A percentile compares a stretch with the other conserved stretches of the same genome.
Conservation (phyloP, 2,888 invertebrate genomes). For the Pristionchus mayeri region DNA sequence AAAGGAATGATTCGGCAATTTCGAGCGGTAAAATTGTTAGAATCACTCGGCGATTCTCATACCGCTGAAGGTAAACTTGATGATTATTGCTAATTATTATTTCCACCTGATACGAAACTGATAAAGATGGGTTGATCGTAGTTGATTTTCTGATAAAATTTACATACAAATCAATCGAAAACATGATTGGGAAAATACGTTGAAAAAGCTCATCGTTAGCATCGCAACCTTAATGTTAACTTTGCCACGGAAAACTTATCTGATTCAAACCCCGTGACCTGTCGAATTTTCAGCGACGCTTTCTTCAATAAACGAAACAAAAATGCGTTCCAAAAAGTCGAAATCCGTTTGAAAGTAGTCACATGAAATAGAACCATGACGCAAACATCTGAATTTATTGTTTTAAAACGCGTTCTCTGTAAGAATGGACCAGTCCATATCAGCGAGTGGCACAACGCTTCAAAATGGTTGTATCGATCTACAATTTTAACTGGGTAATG, state of each 20-base stretch:
- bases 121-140: neutral
- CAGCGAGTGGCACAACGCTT: too few species aligned
- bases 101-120: neutral
- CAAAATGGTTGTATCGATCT: too few species aligned
- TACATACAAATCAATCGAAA: neutral
- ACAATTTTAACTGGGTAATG: too few species aligned
- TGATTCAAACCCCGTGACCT: neutral
- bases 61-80: too few species aligned
- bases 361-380: neutral
- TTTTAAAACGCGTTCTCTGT: too few species aligned
- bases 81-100: too few species aligned
- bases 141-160: neutral
- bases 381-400: neutral
- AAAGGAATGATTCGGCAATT: neutral
- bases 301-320: neutral
- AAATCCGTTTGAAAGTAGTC: neutral
- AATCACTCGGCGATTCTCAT: neutral
- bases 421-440: too few species aligned
- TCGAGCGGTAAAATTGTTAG: neutral
- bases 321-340: neutral
- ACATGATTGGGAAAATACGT: neutral
- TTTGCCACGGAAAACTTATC: neutral
- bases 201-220: neutral
- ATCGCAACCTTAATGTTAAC: neutral
- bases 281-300: neutral